Conservation (phyloP, 2,113 vertebrate species). For the Malaclemys terrapin region DNA sequence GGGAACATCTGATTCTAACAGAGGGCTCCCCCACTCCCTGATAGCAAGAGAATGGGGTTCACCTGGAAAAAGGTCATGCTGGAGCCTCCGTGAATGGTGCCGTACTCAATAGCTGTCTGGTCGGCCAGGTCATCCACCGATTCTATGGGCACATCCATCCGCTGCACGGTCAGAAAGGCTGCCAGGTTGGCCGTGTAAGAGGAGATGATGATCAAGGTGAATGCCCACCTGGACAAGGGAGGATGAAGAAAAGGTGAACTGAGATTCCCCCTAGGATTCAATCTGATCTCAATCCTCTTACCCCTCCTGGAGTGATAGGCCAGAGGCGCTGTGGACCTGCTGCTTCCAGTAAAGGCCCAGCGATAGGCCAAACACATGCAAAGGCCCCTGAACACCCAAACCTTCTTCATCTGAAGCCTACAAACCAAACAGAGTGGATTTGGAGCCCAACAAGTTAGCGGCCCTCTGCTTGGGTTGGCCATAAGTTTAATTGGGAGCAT, state of each 20-base stretch:
- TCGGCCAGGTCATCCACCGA: conserved; percentile 97
- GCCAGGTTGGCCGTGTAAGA: conserved; percentile 98
- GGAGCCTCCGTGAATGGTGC: conserved; percentile 97
- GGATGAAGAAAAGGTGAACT: accelerated
- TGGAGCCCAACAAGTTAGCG: background rate
- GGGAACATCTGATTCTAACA: background rate
- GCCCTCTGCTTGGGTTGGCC: background rate
- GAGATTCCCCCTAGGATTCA: background rate
- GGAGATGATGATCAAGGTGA: conserved; percentile 98
- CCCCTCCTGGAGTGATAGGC: background rate
- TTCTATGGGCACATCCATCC: conserved; percentile 98
- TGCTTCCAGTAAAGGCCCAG: background rate
- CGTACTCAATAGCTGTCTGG: conserved; percentile 97
- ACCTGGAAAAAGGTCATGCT: conserved; percentile 99
- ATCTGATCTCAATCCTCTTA: background rate
- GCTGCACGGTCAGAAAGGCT: conserved; percentile 95
- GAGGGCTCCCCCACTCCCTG: background rate
- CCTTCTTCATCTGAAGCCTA: background rate
- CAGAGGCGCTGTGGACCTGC: background rate
- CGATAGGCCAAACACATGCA: too few relatives aligned
- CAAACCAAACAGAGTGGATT: background rate
- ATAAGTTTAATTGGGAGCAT: background rate
- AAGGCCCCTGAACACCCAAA: background rate
- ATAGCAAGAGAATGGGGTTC: conserved; percentile 55
- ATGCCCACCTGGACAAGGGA: conserved; percentile 90